Percentiles rank a stretch among this genome's conserved stretches.
These are phyloP conservation scores for Callosobruchus maculatus DNA, from an alignment of 2,888 invertebrate species.

Conservation along the genomic window DNA sequence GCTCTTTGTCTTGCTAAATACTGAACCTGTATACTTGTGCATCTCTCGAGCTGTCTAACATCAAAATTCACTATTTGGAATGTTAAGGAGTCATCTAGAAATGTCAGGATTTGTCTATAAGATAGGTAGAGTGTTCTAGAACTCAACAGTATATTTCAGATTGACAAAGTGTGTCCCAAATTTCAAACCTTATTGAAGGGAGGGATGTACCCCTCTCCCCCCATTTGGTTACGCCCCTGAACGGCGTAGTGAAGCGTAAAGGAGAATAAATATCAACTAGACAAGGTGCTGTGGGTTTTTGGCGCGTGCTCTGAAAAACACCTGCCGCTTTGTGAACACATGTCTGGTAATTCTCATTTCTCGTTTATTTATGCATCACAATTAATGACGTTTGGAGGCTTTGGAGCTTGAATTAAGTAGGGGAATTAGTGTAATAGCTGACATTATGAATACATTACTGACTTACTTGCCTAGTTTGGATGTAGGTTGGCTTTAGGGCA, in stretches of 20 bases:
- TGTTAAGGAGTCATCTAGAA: no score
- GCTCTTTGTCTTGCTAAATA: no score
- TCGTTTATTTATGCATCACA: background rate
- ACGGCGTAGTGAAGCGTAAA: constrained; percentile 5
- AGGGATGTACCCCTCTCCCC: no score
- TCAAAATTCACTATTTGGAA: no score
- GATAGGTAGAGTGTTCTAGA: no score
- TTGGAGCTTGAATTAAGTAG: background rate
- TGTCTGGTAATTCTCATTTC: constrained; percentile 32
- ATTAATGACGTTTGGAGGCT: background rate
- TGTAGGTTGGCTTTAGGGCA: no score
- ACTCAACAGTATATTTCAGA: no score
- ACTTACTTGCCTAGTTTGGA: background rate
- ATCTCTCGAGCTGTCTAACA: no score
- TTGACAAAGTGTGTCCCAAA: no score
- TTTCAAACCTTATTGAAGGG: no score
- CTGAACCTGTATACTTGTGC: no score
- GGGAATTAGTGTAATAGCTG: background rate
- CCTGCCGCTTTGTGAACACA: constrained; percentile 31
- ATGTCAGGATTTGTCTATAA: no score
- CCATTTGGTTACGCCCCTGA: background rate
- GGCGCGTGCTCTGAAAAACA: constrained; percentile 36
- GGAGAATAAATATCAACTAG: constrained; percentile 35
- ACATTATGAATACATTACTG: background rate
- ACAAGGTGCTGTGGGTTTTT: constrained; percentile 38